Percentiles rank a stretch among this genome's conserved stretches.
Evolutionary conservation across 2,888 invertebrate genomes (phyloP).

Genomic region (Leptarthrus brevirostris): DNA sequence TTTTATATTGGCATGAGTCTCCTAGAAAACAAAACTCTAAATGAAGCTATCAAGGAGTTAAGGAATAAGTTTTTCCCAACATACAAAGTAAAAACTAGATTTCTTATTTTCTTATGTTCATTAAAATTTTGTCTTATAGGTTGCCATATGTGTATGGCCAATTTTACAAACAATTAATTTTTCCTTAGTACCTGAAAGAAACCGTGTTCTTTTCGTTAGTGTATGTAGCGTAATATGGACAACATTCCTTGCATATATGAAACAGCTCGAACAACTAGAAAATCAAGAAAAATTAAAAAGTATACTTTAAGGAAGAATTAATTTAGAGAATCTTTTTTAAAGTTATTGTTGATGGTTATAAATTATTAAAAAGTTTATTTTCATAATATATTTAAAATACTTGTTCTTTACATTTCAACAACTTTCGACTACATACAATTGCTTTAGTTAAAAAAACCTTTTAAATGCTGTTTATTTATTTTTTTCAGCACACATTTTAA

Average conservation of each 20-base stretch:
- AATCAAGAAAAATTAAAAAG: not conserved
- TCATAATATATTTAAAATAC: no score
- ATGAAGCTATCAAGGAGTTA: conserved; percentile 75
- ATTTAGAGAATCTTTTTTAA: not conserved
- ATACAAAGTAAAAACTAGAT: conserved; percentile 66
- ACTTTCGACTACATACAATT: no score
- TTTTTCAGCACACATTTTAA: no score
- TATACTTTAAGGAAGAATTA: not conserved
- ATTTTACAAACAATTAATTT: conserved; percentile 80
- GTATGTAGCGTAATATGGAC: conserved; percentile 81
- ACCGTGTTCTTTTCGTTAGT: conserved; percentile 79
- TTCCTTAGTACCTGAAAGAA: conserved; percentile 76
- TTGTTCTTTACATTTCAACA: no score
- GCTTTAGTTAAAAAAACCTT: no score
- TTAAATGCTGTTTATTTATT: no score
- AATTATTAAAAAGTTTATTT: not conserved
- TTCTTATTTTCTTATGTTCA: not conserved
- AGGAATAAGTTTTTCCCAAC: conserved; percentile 79
- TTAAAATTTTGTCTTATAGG: conserved; percentile 56
- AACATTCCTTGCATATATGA: conserved; percentile 81
- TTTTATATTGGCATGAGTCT: conserved; percentile 83
- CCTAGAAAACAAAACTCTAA: conserved; percentile 74
- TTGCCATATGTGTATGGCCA: conserved; percentile 77
- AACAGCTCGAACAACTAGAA: conserved; percentile 68
- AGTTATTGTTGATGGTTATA: not conserved